Conservation (phyloP, 2,797 vertebrate genomes). For the Caiman crocodilus region DNA sequence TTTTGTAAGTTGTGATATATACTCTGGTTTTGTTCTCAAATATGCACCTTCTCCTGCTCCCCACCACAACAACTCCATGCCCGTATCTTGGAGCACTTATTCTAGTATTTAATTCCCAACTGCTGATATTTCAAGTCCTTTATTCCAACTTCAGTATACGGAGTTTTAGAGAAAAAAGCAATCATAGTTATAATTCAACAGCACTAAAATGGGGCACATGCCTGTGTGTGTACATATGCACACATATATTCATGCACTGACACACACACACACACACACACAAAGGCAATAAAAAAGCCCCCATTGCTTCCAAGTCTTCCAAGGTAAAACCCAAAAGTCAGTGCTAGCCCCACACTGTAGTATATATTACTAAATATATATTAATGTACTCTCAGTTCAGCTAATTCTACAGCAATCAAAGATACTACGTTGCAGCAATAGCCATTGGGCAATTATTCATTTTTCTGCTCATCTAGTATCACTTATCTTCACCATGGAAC, state of each 20-base stretch:
- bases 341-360: too few species aligned
- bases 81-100: neutral
- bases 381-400: too few species aligned
- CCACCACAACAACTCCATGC: neutral
- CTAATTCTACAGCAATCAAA: neutral
- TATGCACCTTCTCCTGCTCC: accelerated
- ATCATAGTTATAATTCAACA: neutral
- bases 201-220: neutral
- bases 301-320: neutral
- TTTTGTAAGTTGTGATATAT: neutral
- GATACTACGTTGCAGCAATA: neutral
- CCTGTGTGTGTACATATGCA: neutral
- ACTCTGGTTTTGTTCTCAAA: neutral
- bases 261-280: neutral
- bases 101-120: neutral
- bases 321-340: neutral
- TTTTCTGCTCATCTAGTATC: neutral
- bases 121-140: neutral
- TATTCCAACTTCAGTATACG: neutral
- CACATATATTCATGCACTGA: too few species aligned
- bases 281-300: accelerated
- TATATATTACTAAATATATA: neutral
- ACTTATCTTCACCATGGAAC: neutral
- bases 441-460: accelerated
- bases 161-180: neutral